Conservation (phyloP, 64 coral and sea anemone genomes). For the Montipora capricornis region DNA sequence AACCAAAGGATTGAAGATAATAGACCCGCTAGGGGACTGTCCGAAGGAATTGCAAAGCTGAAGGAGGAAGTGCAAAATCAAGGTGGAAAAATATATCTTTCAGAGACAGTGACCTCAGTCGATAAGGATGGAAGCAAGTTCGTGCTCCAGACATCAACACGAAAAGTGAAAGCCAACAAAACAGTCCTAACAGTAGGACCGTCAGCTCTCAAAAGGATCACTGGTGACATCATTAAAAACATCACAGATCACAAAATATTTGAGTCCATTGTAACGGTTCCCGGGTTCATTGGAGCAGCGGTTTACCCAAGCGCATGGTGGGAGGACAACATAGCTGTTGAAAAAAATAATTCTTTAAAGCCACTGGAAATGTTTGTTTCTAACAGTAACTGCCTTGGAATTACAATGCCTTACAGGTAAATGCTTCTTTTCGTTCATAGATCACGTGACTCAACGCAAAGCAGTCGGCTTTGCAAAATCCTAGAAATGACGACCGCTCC, state of each 20-base stretch:
- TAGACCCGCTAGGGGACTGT: not conserved
- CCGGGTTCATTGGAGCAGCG: constrained; percentile 32
- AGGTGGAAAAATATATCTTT: not conserved
- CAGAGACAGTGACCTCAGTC: constrained; percentile 9
- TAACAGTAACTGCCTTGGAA: constrained; percentile 14
- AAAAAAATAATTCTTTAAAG: not conserved
- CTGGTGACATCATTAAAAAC: constrained; percentile 15
- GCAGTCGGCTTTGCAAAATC: too few species aligned
- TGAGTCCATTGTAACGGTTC: constrained; percentile 22
- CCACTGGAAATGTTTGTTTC: not conserved
- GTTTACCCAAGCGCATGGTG: constrained; percentile 20
- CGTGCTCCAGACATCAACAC: not conserved
- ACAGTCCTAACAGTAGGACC: not conserved
- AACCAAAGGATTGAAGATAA: fast-evolving
- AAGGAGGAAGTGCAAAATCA: not conserved
- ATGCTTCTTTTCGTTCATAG: not conserved
- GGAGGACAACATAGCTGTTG: not conserved
- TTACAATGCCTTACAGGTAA: constrained; percentile 44
- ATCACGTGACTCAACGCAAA: not conserved
- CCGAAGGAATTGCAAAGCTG: not conserved
- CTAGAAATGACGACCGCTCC: too few species aligned
- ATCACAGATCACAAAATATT: constrained; percentile 10
- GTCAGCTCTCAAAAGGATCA: not conserved
- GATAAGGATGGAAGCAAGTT: not conserved
- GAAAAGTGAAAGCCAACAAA: not conserved